Base-by-base conservation (phyloP, 2,113 vertebrate species). In the Tyrannus savana region DNA sequence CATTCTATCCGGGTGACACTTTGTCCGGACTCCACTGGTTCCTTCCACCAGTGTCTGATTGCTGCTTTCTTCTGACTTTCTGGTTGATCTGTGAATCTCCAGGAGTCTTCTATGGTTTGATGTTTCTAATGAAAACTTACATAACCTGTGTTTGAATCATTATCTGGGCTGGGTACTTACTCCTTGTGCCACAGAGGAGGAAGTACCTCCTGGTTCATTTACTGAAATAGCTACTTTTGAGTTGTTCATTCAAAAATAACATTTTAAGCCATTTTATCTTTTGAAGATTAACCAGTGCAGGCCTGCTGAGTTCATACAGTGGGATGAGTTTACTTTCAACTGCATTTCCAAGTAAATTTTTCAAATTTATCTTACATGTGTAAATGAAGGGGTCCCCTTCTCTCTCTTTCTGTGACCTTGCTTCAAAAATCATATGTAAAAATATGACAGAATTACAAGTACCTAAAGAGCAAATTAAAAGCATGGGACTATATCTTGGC, bases 41-140 rank as follows among this genome's bases (percentile, higher is more conserved):
- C 35, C 25, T 76, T 89, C n/a, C 63, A 46, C 22, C 17, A 11
- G 12, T 22, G n/a, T 37, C 22, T 69, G 47, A 69, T 19, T 7
- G 7, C 19, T 80, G 49, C 21, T 13, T 3, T 9, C 35, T 63
- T 47, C 44, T 73, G 63, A 46, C 27, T 19, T 71, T 39, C 31
- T 42, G 52, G 28, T 22, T 87, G 39, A 39, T 74, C 73, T 84
- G 12, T 62, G 2, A 0, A 17, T 27, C 24, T 41, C n/a, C 22
- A 60, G 28, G 9, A 42, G 1, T 35, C 47, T n/a, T 60, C 23
- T 41, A 1, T 0, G 0, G 3, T 58, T 72, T 39, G 11, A 2
- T 31, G 15, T 46, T 82, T 64, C 64, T 55, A 35, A 63, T 37
- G 35, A 59, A 76, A 75, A n/a, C 13, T 77, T 12, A n/a, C 19